Evolutionary conservation across 2,113 vertebrate genomes (phyloP), one percentile per base, ranked within the genome.

Genomic region (Macquaria ambigua): DNA sequence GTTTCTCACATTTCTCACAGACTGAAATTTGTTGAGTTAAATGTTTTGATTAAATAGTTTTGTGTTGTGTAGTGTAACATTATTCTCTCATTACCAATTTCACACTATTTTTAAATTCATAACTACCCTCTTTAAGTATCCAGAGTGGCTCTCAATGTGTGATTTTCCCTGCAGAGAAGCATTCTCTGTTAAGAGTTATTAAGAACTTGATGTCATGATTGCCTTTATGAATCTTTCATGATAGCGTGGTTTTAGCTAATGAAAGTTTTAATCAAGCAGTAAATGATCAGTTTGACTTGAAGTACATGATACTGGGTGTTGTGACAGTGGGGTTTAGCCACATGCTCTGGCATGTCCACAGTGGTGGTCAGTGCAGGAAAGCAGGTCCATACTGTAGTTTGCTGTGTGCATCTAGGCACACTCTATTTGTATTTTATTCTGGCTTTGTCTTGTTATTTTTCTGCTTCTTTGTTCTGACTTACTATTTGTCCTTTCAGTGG

Each of bases 141-240:
- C 8, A 21, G 28, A 83, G 23, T 62, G 25, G 37, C 59, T 52
- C 12, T 46, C 18, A 3, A 39, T 8, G 5, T 28, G 41, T 46
- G 16, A 66, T 56, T 80, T 81, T 56, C 23, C 46, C 31, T 23
- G 37, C 34, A 50, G 15, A 79, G 56, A 68, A 43, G 39, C 10
- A 46, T 79, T 76, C 20, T 68, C n/a, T 37, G 34, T 18, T 53
- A 64, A 59, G 31, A 75, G 43, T 78, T 68, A 77, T 83, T 77
- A 77, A 50, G 55, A 79, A 59, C 14, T n/a, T 16, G 4, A 74
- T 75, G 56, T 48, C 20, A 76, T 59, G 21, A 74, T 37, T 58
- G 55, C 41, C 7, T 37, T 56, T 15, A 62, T 71, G 64, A 48
- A 82, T 48, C 25, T 74, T 71, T 76, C 14, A 79, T 58, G 14